These are phyloP conservation scores for Okamejei kenojei DNA, from an alignment of 2,797 vertebrate species.

Conservation along the genomic window DNA sequence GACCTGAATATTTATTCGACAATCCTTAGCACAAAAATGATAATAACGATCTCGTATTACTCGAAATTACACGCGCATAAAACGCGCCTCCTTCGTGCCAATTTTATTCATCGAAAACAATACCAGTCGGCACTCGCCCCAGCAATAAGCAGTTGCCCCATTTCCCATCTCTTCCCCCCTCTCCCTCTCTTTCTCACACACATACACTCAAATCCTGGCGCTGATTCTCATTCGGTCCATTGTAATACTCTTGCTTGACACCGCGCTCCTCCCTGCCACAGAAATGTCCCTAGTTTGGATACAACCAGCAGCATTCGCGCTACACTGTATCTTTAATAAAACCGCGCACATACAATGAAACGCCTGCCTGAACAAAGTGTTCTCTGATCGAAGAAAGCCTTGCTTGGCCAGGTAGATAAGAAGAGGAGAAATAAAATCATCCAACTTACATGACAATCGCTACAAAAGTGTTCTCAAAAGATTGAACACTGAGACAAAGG, in stretches of 20 bases:
- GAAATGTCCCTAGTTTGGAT: neutral
- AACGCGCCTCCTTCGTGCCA: neutral
- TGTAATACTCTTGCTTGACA: neutral
- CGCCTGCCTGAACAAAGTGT: neutral
- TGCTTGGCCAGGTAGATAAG: neutral
- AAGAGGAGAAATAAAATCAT: neutral
- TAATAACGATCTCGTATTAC: neutral
- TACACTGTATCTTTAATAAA: neutral
- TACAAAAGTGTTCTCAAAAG: neutral
- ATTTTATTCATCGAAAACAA: neutral
- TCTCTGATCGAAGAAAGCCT: neutral
- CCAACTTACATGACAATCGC: slow-evolving; percentile 11
- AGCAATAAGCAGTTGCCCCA: neutral
- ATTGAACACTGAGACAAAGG: neutral
- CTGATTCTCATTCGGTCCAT: neutral
- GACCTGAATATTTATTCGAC: neutral
- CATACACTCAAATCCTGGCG: neutral
- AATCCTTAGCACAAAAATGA: neutral
- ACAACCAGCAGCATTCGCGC: neutral
- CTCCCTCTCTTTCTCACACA: neutral
- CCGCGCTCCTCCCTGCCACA: neutral
- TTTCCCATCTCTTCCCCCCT: too few relatives aligned
- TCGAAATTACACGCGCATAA: neutral
- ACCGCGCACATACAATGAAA: neutral
- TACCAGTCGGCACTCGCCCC: neutral